Conservation (phyloP, 2,113 vertebrate species). For the Pelecanus crispus region DNA sequence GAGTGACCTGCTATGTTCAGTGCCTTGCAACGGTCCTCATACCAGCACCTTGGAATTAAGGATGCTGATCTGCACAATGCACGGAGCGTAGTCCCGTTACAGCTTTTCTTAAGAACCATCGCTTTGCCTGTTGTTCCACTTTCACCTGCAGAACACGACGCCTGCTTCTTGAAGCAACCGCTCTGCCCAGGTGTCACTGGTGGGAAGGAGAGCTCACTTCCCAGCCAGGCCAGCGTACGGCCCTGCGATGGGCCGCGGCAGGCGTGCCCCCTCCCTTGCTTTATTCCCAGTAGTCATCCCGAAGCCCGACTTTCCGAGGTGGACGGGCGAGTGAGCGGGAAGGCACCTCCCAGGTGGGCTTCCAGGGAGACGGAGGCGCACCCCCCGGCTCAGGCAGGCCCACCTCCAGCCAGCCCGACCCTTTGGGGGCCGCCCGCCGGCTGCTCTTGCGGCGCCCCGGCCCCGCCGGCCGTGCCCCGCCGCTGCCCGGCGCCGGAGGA, state of each 20-base stretch:
- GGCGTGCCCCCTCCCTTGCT: fast-evolving
- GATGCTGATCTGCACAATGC: background rate
- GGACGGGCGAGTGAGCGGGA: background rate
- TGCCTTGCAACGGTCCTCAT: background rate
- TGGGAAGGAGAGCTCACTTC: background rate
- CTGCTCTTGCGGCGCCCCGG: background rate
- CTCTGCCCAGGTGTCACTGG: background rate
- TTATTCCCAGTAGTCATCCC: background rate
- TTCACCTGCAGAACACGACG: background rate
- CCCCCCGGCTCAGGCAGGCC: background rate
- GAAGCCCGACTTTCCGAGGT: background rate
- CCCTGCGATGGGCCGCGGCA: fast-evolving
- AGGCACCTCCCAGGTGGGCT: background rate
- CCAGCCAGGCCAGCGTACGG: background rate
- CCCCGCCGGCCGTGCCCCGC: background rate
- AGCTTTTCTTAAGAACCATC: background rate
- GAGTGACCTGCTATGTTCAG: background rate
- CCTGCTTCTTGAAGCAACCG: background rate
- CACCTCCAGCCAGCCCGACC: too few relatives aligned
- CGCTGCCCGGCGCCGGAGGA: background rate
- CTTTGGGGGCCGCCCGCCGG: background rate
- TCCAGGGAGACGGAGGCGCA: background rate
- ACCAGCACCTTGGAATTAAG: background rate
- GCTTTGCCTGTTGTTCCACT: background rate
- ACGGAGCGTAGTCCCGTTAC: fast-evolving